A percentile compares a stretch with the other conserved stretches of the same genome.
Evolutionary conservation across 23 tunicate species (phyloP).

Genomic region (Trididemnum nubilum): DNA sequence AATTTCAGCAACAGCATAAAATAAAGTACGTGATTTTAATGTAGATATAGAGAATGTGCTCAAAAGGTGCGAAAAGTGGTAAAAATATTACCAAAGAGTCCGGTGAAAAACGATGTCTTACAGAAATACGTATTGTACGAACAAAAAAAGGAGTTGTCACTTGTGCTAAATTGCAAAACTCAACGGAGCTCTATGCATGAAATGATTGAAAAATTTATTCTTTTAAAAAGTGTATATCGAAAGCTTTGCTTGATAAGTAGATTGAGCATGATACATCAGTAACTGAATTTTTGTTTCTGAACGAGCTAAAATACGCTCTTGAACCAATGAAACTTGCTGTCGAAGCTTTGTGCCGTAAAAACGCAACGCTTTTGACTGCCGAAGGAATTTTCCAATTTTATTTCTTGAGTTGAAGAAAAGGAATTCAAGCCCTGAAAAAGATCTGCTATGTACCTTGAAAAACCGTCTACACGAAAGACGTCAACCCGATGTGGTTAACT

Average conservation of each 20-base stretch:
- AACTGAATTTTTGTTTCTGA: too few relatives aligned
- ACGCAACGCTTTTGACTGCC: too few relatives aligned
- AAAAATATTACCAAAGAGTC: neutral
- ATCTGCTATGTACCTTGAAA: constrained; percentile 15
- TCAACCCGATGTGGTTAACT: constrained; percentile 4
- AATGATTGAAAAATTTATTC: constrained; percentile 15
- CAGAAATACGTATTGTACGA: neutral
- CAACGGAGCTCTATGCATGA: neutral
- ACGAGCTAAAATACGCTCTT: too few relatives aligned
- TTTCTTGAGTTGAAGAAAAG: neutral
- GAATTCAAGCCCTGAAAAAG: neutral
- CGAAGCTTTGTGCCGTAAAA: neutral
- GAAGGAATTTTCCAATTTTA: constrained; percentile 7
- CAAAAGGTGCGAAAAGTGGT: neutral
- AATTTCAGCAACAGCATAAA: neutral
- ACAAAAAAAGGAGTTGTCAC: too few relatives aligned
- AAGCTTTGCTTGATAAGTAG: constrained; percentile 1
- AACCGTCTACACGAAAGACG: neutral
- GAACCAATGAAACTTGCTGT: too few relatives aligned
- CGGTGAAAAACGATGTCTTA: neutral
- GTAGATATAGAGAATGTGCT: neutral
- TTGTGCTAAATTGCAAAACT: too few relatives aligned
- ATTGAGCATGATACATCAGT: neutral
- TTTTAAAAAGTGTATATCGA: constrained; percentile 1
- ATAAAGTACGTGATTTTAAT: neutral